Percentiles rank a stretch among this genome's conserved stretches.
These are phyloP conservation scores for Quadriops clusia DNA, from an alignment of 2,888 invertebrate species.

Conservation along the genomic window DNA sequence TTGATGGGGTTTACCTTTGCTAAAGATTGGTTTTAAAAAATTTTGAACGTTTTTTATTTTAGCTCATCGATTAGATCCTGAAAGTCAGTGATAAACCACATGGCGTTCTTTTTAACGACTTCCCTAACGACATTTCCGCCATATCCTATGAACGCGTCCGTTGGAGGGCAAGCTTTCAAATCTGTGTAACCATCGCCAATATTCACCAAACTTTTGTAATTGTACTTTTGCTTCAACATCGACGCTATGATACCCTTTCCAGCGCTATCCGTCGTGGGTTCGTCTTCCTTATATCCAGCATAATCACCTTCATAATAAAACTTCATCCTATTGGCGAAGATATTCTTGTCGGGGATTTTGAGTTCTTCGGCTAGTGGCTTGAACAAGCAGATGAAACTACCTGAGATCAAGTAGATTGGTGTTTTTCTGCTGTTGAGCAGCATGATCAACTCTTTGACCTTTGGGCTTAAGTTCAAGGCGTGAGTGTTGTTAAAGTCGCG, in stretches of 20 bases:
- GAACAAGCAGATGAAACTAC: conserved; percentile 85
- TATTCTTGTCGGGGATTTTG: conserved; percentile 63
- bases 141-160: conserved; percentile 85
- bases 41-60: no score
- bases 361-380: conserved; percentile 75
- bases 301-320: conserved; percentile 83
- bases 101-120: conserved; percentile 65
- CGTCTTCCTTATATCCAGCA: conserved; percentile 84
- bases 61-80: no score
- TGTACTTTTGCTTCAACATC: conserved; percentile 58
- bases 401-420: conserved; percentile 84
- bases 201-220: conserved; percentile 68
- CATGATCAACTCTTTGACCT: conserved; percentile 65
- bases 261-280: conserved; percentile 83
- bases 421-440: conserved; percentile 62
- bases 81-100: conserved; percentile 86
- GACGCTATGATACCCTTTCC: conserved; percentile 85
- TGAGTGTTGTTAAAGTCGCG: conserved; percentile 61
- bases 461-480: conserved; percentile 72
- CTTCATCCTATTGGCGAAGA: conserved; percentile 84
- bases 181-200: conserved; percentile 97
- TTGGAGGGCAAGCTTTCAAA: conserved; percentile 86
- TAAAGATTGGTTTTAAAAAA: no score
- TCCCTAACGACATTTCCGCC: conserved; percentile 87
- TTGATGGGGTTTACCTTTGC: no score